Evolutionary conservation across 2,113 vertebrate genomes (phyloP), one percentile per base, ranked within the genome.

Genomic region (Hippotragus niger): DNA sequence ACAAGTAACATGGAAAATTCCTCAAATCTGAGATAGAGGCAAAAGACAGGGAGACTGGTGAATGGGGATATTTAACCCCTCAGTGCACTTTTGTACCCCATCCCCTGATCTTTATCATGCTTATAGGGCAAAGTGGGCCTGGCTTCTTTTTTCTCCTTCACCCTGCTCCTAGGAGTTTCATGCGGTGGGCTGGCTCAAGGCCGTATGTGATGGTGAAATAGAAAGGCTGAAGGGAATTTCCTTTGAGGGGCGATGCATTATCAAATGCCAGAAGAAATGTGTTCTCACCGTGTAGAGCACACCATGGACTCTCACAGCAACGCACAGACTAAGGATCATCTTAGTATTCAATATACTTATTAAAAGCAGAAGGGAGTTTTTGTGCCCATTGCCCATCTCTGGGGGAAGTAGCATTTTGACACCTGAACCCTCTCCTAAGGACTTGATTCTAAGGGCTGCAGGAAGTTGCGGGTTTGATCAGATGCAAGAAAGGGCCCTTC

Each of bases 231-330:
- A 52, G 94, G 53, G 40, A 81, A 91, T 96, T 97, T 94, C 64
- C 92, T 95, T 95, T 90, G 43, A 94, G 78, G 90, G 76, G 40
- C 1, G 76, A 76, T 55, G 21, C 14, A 76, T 47, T 67, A 64
- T 87, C 16, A 40, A 80, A 92, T 92, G 64, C 60, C 80, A 96
- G 78, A 60, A 94, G 88, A 80, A 93, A 29, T 95, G 64, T 82
- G 53, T 83, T 88, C 23, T 25, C 43, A 67, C 36, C 58, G 7
- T 86, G 67, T 52, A 74, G 57, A 6, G 23, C 58, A 74, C 31
- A 87, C 67, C 50, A 67, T 8, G 29, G 62, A 43, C 64, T 88
- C 62, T 84, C 29, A 58, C 21, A 53, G 21, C 12, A 29, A 43
- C 16, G 23, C 27, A n/a, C 31, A 16, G 12, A 71, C 36, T 25